A percentile compares a stretch with the other conserved stretches of the same genome.
phyloP scores from a whole-genome alignment of 2,113 vertebrate genomes.

The Tretioscincus oriximinensis region DNA sequence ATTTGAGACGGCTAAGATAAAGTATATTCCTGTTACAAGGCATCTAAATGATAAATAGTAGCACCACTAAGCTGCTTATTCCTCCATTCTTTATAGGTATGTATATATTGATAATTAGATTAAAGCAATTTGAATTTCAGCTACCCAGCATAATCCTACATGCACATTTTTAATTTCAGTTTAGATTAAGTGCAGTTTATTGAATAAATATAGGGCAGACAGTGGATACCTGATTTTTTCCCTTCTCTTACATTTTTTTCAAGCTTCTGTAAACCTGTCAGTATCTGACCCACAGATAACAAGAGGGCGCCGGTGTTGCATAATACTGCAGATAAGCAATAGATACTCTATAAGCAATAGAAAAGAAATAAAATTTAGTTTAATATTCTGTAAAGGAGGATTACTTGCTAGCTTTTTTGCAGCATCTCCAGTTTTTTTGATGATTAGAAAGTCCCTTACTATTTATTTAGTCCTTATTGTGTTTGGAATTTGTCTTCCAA shows the following conservation, averaged over 20 bases:
- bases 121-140: neutral
- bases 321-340: neutral
- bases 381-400: neutral
- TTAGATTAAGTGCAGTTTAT: neutral
- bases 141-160: neutral
- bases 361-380: neutral
- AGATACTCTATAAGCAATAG: neutral
- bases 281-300: neutral
- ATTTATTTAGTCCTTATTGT: neutral
- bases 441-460: neutral
- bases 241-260: neutral
- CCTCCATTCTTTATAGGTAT: neutral
- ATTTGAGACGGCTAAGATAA: neutral
- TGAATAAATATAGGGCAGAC: neutral
- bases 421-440: neutral
- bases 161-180: neutral
- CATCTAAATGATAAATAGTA: neutral
- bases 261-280: neutral
- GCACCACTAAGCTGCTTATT: too few species aligned
- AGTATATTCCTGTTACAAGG: neutral
- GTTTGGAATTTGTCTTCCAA: neutral
- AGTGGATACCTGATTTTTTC: neutral
- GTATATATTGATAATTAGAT: neutral
- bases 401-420: neutral
- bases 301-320: neutral